A percentile compares a stretch with the other conserved stretches of the same genome.
Conservation (phyloP, 2,797 vertebrate species). For the Enteromius afrohamiltoni region DNA sequence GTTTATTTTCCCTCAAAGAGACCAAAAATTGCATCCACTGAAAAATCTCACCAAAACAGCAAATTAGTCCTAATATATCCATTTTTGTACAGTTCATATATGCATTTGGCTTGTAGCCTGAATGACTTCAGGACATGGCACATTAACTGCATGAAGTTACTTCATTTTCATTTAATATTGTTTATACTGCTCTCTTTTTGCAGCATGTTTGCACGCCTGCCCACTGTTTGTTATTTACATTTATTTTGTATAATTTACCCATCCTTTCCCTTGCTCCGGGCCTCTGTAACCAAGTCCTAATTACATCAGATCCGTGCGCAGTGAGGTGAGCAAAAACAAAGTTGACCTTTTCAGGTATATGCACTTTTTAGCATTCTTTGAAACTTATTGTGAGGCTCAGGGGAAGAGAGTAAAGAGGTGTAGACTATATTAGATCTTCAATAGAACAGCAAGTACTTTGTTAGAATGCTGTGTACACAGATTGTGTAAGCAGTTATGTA, state of each 20-base stretch:
- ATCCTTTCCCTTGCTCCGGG: slow-evolving; percentile 7
- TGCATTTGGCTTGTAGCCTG: background rate
- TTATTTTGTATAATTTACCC: slow-evolving; percentile 1
- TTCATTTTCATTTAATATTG: background rate
- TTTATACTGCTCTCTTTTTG: background rate
- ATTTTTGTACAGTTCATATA: background rate
- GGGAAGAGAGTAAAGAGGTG: slow-evolving; percentile 33
- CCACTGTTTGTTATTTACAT: slow-evolving; percentile 22
- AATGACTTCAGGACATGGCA: background rate
- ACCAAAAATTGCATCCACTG: background rate
- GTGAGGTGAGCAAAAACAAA: slow-evolving; percentile 35
- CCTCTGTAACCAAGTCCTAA: slow-evolving; percentile 23
- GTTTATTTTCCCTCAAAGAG: background rate
- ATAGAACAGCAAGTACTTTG: background rate
- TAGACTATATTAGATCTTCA: slow-evolving; percentile 1
- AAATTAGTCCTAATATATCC: background rate
- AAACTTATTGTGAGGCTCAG: slow-evolving; percentile 8
- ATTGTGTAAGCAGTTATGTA: slow-evolving; percentile 33
- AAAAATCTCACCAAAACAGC: slow-evolving; percentile 7
- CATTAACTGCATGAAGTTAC: background rate
- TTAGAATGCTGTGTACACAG: background rate
- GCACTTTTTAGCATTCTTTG: slow-evolving; percentile 11
- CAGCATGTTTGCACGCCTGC: background rate
- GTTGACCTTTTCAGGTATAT: slow-evolving; percentile 64
- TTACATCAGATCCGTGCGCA: slow-evolving; percentile 36